Percentiles rank a stretch among this genome's conserved stretches.
phyloP scores from a whole-genome alignment of 2,888 invertebrate species.

The Dryococelus australis region DNA sequence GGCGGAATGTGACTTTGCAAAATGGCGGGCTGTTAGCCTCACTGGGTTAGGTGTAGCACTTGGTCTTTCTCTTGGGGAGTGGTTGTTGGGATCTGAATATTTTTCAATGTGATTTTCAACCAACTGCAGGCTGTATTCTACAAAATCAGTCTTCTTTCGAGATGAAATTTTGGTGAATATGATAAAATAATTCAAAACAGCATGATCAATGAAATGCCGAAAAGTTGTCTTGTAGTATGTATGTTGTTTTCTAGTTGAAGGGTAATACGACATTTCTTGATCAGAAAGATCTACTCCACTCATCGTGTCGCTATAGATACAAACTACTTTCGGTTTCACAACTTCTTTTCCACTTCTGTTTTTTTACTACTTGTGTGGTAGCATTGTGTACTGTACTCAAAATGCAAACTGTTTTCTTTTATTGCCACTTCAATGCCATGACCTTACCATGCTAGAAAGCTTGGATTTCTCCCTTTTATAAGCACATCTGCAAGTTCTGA shows the following conservation, averaged over 20 bases:
- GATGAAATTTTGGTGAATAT: constrained; percentile 17
- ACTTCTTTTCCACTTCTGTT: not conserved
- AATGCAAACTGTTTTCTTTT: not conserved
- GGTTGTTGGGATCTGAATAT: constrained; percentile 19
- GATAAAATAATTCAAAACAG: not conserved
- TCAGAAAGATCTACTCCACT: constrained; percentile 10
- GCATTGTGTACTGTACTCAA: constrained; percentile 19
- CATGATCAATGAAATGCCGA: not conserved
- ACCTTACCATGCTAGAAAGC: constrained; percentile 22
- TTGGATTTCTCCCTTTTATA: constrained; percentile 12
- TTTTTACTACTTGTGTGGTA: constrained; percentile 12
- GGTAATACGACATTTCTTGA: constrained; percentile 19
- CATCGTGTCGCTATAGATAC: not conserved
- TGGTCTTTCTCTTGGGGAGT: constrained; percentile 12
- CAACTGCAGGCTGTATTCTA: constrained; percentile 1
- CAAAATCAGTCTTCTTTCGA: constrained; percentile 20
- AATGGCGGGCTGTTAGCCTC: constrained; percentile 20
- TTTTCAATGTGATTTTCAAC: constrained; percentile 18
- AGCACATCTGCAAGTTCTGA: constrained; percentile 4
- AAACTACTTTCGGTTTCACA: constrained; percentile 13
- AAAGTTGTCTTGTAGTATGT: not conserved
- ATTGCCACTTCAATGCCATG: not conserved
- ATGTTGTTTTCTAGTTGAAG: constrained; percentile 13
- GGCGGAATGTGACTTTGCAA: constrained; percentile 7
- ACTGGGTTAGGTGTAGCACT: not conserved